Evolutionary conservation across 1,140 invertebrate species (phyloP).

Genomic region (Meloidogyne hapla): DNA sequence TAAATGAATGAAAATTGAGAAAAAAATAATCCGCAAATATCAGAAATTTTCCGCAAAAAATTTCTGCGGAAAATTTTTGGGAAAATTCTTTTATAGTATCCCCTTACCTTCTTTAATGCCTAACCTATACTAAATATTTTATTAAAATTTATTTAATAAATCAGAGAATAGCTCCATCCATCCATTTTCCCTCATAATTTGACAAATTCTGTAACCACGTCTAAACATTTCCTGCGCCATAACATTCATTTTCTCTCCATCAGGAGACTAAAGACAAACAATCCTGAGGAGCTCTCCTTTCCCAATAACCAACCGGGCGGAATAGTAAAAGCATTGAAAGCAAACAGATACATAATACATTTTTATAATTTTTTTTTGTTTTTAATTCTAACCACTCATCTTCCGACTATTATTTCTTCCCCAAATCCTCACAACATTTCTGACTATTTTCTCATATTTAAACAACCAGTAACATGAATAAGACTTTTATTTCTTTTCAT

Average conservation of each 20-base stretch:
- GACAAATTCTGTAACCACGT: background rate
- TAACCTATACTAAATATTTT: too few species aligned
- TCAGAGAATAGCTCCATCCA: too few species aligned
- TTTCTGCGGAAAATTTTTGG: too few species aligned
- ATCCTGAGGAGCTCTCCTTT: background rate
- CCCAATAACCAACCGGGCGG: background rate
- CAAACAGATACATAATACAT: constrained; percentile 1
- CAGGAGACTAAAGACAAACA: background rate
- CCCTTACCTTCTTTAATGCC: too few species aligned
- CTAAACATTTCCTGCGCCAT: background rate
- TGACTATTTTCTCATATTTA: background rate
- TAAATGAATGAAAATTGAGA: too few species aligned
- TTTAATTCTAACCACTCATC: background rate
- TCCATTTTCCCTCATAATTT: too few species aligned
- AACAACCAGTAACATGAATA: background rate
- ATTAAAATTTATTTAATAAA: too few species aligned
- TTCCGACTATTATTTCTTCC: background rate
- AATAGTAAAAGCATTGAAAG: background rate
- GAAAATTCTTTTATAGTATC: too few species aligned
- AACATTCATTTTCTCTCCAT: background rate
- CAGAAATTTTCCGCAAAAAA: too few species aligned
- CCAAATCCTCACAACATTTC: background rate
- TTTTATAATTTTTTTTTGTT: background rate
- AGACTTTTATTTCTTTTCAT: background rate
- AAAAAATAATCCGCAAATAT: too few species aligned